Evolutionary conservation across 2,113 vertebrate species (phyloP), one percentile per base, ranked within the genome.

Genomic region (Tricholaema leucomelas): DNA sequence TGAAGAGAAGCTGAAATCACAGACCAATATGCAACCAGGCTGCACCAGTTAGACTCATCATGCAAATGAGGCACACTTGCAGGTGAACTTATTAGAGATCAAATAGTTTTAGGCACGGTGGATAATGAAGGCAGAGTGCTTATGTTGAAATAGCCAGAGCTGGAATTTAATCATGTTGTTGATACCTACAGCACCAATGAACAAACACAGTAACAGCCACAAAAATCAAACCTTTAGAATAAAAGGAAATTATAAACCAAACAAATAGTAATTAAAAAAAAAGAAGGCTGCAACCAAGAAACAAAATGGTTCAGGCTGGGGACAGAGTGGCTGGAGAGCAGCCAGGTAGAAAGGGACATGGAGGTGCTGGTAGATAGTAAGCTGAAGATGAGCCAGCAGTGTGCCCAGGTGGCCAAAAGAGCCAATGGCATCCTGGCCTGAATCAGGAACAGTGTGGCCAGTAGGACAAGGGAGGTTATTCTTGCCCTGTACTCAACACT

Each of bases 71-170:
- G 65, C 87, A 93, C 56, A 89, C 87, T 96, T 94, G 93, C 91
- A 96, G 93, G 87, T 87, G 10, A 96, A 96, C 93, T 91, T 96
- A 94, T 91, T 96, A 96, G 96, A 93, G 81, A 96, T 95, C 96
- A 95, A 96, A 95, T 94, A 92, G 93, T 96, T 96, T 96, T 94
- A 96, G 96, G 95, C 95, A 96, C 81, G 1, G 1, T 0, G 5
- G 81, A 94, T 96, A 96, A 96, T 92, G 95, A 96, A 96, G 87
- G 85, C 85, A 96, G 93, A 94, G 44, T 25, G 28, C 75, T 90
- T 87, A 71, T 83, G 95, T 90, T 91, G 85, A 87, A 92, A 95
- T 75, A 94, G 92, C 85, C 91, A 92, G 75, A 93, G 81, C 75
- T 94, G 73, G 79, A 93, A 95, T 96, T 96, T 92, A 96, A 96